Conservation (phyloP, 1,140 invertebrate species). For the Conus betulinus region DNA sequence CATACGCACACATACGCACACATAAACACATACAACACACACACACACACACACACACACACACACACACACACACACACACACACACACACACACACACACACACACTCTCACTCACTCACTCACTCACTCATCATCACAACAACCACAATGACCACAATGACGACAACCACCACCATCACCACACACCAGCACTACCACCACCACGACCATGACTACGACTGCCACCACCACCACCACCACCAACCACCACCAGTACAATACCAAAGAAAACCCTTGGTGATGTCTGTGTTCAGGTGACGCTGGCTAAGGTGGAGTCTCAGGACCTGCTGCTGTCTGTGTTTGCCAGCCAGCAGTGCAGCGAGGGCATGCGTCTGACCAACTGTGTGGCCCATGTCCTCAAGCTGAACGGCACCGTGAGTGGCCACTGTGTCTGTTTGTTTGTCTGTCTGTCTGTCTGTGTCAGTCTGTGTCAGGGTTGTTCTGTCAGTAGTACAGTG, state of each 20-base stretch:
- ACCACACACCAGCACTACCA: no score
- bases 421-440: conserved; percentile 23
- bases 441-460: no score
- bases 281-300: conserved; percentile 80
- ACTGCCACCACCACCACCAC: no score
- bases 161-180: no score
- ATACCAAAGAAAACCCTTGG: no score
- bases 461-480: background rate
- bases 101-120: background rate
- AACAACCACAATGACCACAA: background rate
- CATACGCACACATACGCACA: no score
- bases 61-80: no score
- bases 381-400: conserved; percentile 65
- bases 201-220: no score
- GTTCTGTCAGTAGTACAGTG: background rate
- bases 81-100: background rate
- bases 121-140: background rate
- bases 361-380: conserved; percentile 68
- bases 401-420: conserved; percentile 66
- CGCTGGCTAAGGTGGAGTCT: conserved; percentile 91
- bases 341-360: conserved; percentile 69
- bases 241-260: no score
- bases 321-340: conserved; percentile 81
- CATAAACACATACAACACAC: no score
- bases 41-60: no score